Base-by-base conservation (phyloP, 2,797 vertebrate species). In the Rhinoraja longicauda region DNA sequence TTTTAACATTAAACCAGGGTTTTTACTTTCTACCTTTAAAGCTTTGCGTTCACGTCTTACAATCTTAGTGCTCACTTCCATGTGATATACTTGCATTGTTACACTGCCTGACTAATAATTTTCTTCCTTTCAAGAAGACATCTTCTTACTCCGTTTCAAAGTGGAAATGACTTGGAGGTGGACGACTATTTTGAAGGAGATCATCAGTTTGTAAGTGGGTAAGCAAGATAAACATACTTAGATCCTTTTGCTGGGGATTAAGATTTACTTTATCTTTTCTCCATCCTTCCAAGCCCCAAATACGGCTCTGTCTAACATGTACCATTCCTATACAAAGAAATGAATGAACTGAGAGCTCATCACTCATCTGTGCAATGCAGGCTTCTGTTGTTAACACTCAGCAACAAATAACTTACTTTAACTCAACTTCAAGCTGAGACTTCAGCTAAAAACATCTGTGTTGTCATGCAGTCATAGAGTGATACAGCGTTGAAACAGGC, bases 141-240 rank as follows among this genome's bases (percentile, higher is more conserved):
- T 67, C 62, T 88, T 19, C 8, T 88, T 67, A 4, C 32, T 67
- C 62, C 84, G 67, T 88, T 9, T 36, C 13, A 17, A 67, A 36
- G n/a, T 88, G 84, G 64, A 32, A 88, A 67, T 88, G n/a, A 88
- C 17, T 21, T 88, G 84, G 84, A 88, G 17, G 17, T 88, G 84
- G 67, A 67, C 76, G 36, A n/a, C 32, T 77, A 77, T 19, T 64
- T 67, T 67, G 84, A 67, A 32, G 57, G 59, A 2, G 82, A 86
- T 86, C 82, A 62, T 7, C 59, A 67, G 84, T 88, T 88, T 88
- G 84, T 67, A 67, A 88, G 84, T 36, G n/a, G 84, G 84, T 88
- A 67, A 88, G 84, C n/a, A n/a, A 88, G n/a, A 36, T 67, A 15
- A 88, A 88, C 8, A 8, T 36, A 6, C 88, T 88, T 86, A 86